Percentiles rank a stretch among this genome's conserved stretches.
These are phyloP conservation scores for Wiebesia pumilae DNA, from an alignment of 1,140 invertebrate genomes.

Conservation along the genomic window DNA sequence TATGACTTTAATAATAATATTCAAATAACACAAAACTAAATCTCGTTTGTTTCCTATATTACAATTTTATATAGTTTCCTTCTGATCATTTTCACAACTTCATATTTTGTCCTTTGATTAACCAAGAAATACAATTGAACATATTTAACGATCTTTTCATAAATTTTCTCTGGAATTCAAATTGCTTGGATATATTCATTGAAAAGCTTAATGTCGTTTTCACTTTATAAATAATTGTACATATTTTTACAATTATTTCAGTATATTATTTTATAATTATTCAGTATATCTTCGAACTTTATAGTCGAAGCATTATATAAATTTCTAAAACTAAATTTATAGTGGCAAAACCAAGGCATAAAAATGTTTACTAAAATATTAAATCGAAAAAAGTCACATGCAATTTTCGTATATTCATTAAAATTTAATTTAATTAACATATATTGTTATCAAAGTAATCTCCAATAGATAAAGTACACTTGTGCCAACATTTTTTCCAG, in stretches of 20 bases:
- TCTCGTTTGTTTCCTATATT: not conserved
- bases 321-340: not conserved
- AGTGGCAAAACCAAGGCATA: not conserved
- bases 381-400: not conserved
- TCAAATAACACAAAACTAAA: not conserved
- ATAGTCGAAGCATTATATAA: not conserved
- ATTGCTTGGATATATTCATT: not conserved
- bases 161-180: conserved; percentile 17
- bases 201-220: conserved; percentile 17
- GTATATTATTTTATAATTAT: no score
- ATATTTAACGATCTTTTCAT: conserved; percentile 33
- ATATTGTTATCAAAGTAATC: not conserved
- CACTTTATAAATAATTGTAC: conserved; percentile 8
- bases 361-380: not conserved
- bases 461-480: not conserved
- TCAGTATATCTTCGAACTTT: not conserved
- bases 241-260: not conserved
- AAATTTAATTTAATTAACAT: not conserved
- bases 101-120: not conserved
- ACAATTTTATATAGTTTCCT: not conserved
- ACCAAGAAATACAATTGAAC: not conserved
- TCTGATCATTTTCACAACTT: not conserved
- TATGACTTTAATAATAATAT: not conserved
- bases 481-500: not conserved
- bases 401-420: not conserved